A percentile compares a stretch with the other conserved stretches of the same genome.
These are phyloP conservation scores for Lycia hirtaria DNA, from an alignment of 2,888 invertebrate genomes.

Conservation along the genomic window DNA sequence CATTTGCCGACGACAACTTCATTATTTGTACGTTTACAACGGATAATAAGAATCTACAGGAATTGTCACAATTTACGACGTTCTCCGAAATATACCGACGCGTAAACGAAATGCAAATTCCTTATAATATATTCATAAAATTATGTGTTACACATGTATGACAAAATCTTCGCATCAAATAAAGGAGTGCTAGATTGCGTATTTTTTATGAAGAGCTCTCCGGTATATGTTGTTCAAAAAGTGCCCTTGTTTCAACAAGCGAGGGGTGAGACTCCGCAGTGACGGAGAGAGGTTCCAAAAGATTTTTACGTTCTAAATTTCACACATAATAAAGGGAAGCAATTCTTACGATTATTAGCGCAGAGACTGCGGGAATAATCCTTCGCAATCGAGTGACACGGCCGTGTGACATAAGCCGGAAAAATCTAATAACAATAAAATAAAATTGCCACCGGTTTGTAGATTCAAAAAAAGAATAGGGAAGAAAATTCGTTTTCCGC, in stretches of 20 bases:
- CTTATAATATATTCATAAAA: constrained; percentile 78
- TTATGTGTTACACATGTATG: constrained; percentile 71
- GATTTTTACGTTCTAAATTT: constrained; percentile 79
- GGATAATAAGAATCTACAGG: constrained; percentile 29
- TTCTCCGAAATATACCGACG: constrained; percentile 19
- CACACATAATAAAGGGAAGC: constrained; percentile 84
- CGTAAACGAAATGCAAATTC: constrained; percentile 65
- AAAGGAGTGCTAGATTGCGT: constrained; percentile 65
- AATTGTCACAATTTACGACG: constrained; percentile 28
- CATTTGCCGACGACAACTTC: constrained; percentile 80
- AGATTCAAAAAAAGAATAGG: constrained; percentile 81
- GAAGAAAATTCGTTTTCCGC: constrained; percentile 81
- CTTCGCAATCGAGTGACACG: constrained; percentile 76
- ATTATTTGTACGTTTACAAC: constrained; percentile 71
- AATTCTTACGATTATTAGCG: constrained; percentile 85
- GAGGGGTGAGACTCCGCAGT: constrained; percentile 50
- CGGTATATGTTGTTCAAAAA: constrained; percentile 50
- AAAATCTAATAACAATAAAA: constrained; percentile 86
- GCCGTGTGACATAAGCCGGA: constrained; percentile 83
- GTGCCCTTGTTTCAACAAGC: constrained; percentile 51
- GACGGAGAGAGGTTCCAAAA: constrained; percentile 51
- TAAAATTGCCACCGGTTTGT: constrained; percentile 84
- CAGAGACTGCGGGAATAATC: constrained; percentile 83
- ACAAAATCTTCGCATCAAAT: constrained; percentile 68
- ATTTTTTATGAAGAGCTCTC: constrained; percentile 65